Percentiles rank a stretch among this genome's conserved stretches.
Evolutionary conservation across 2,113 vertebrate species (phyloP).

Genomic region (Trachemys scripta): DNA sequence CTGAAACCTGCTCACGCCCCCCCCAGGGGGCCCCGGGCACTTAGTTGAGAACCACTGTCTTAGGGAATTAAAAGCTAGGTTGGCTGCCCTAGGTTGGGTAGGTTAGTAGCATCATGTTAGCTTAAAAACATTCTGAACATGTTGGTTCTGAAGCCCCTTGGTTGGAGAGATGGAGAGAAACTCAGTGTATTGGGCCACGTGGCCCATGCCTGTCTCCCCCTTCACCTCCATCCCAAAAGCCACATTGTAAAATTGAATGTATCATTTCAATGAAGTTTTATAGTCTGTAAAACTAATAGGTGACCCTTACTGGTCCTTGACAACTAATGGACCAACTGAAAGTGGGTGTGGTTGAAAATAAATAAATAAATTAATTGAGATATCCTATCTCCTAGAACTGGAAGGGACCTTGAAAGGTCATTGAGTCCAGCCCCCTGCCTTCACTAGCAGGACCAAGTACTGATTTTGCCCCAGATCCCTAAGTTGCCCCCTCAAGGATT

Average conservation of each 20-base stretch:
- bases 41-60: neutral
- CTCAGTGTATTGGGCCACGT: neutral
- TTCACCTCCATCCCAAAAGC: neutral
- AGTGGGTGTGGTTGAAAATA: neutral
- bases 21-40: too few relatives aligned
- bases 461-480: too few relatives aligned
- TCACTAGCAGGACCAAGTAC: too few relatives aligned
- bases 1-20: too few relatives aligned
- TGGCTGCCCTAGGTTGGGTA: neutral
- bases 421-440: too few relatives aligned
- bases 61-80: neutral
- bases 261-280: neutral
- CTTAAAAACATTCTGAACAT: neutral
- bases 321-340: neutral
- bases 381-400: too few relatives aligned
- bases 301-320: neutral
- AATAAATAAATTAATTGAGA: too few relatives aligned
- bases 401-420: too few relatives aligned
- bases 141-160: neutral
- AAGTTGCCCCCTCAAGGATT: too few relatives aligned
- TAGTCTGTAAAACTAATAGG: neutral
- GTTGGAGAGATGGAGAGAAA: neutral
- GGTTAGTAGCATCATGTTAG: neutral
- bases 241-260: neutral
- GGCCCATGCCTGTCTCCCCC: neutral